Percentiles rank a stretch among this genome's conserved stretches.
phyloP scores from a whole-genome alignment of 2,113 vertebrate species.

The Heptranchias perlo region DNA sequence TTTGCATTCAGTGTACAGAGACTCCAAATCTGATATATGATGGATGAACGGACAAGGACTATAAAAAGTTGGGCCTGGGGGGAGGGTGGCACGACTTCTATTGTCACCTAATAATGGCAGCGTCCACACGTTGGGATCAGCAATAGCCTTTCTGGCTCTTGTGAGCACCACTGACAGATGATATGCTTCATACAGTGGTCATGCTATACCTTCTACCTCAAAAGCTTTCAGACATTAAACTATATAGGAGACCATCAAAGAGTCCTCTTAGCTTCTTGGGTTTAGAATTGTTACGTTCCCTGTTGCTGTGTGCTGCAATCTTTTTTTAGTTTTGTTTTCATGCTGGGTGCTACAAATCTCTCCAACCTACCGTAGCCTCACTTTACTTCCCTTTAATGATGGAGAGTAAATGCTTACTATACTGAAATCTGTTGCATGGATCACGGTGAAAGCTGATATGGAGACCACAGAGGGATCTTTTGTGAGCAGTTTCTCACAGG shows the following conservation, averaged over 20 bases:
- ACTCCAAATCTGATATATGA: not conserved
- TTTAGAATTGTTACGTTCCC: not conserved
- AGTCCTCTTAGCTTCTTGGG: not conserved
- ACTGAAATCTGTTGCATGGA: not conserved
- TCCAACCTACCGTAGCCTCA: not conserved
- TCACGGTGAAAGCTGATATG: not conserved
- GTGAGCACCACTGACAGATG: not conserved
- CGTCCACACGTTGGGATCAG: not conserved
- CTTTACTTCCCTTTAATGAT: not conserved
- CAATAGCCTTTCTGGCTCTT: not conserved
- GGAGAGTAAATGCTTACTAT: not conserved
- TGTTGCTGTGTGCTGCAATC: not conserved
- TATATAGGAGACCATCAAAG: not conserved
- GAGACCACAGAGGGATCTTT: not conserved
- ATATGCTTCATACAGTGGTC: not conserved
- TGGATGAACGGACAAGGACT: not conserved
- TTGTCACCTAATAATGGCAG: not conserved
- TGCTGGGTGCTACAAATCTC: not conserved
- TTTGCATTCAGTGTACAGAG: not conserved
- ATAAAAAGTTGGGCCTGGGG: not conserved
- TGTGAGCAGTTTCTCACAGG: not conserved
- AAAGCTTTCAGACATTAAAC: not conserved
- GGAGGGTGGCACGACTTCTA: not conserved
- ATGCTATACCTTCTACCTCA: not conserved
- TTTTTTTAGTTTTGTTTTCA: not conserved